Evolutionary conservation across 2,888 invertebrate genomes (phyloP), one percentile per base, ranked within the genome.

Genomic region (Andrena fulva): DNA sequence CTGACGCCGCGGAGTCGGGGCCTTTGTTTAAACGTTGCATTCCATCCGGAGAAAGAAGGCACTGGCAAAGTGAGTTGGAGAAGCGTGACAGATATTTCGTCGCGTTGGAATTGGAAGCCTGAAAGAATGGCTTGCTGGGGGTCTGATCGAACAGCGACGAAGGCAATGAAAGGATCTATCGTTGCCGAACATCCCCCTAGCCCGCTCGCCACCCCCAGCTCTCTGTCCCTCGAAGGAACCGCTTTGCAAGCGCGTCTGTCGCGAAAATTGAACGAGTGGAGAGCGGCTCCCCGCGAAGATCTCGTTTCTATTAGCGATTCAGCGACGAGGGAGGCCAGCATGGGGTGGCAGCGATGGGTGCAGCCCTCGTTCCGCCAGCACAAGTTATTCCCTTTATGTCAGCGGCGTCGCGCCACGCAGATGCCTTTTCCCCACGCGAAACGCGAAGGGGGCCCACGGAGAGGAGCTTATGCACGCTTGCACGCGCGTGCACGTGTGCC

Each of bases 361-460:
- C 33, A 29, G 54, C 52, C 68, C 56, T 69, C 33, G 35, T 59
- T 54, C 50, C 60, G 27, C 31, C 12, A 52, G 31, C 72, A 29
- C 71, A 80, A 80, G 70, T 79, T 83, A 83, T 80, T 73, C 76
- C 80, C 63, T 84, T 80, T 70, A 52, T 59, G 67, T 67, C 70
- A 62, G 64, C 71, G 50, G 35, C 71, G 27, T 68, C 63, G 42
- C 67, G 31, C n/a, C 24, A 42, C 59, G 54, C 69, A 82, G 71
- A 82, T 71, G 75, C 63, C 56, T n/a, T 60, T 68, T 56, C 72
- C 78, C 67, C 69, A 56, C 69, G 56, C 56, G 54, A 68, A 68
- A 50, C 33, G 68, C 20, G 50, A 64, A 33, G 52, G 67, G 59
- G 31, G 56, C 24, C 29, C 24, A 24, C 42, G n/a, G 31, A 52